These are phyloP conservation scores for Leucoraja erinaceus DNA, from an alignment of 2,113 vertebrate species.

Conservation along the genomic window DNA sequence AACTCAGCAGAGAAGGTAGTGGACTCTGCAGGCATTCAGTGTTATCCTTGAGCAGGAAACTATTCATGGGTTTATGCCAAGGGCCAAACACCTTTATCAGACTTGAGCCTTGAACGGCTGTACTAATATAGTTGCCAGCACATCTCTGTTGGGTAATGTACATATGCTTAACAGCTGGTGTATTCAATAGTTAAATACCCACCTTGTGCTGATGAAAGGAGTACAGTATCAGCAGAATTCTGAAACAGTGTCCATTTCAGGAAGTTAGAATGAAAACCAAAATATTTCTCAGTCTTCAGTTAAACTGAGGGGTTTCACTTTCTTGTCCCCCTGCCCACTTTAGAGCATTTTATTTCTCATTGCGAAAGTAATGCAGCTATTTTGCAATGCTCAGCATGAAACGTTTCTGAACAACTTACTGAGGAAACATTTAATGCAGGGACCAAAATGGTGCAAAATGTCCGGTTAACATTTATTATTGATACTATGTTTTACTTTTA, in stretches of 20 bases:
- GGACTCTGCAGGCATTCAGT: background rate
- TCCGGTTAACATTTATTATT: background rate
- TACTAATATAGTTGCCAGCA: background rate
- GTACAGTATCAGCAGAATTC: background rate
- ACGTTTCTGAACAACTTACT: background rate
- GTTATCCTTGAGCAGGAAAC: background rate
- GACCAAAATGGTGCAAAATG: background rate
- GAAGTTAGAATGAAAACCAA: background rate
- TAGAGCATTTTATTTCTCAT: background rate
- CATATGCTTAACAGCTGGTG: background rate
- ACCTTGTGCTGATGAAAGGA: background rate
- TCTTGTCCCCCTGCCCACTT: background rate
- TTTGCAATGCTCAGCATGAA: background rate
- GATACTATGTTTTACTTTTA: background rate
- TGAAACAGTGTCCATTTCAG: background rate
- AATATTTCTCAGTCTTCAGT: background rate
- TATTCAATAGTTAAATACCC: background rate
- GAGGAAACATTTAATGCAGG: background rate
- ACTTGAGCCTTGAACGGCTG: background rate
- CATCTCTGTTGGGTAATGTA: background rate
- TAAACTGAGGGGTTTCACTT: background rate
- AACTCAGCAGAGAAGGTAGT: background rate
- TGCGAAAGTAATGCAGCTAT: background rate
- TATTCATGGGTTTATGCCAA: background rate
- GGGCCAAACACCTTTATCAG: background rate